Conservation (phyloP, 2,888 invertebrate species). For the Drosophila conformis region DNA sequence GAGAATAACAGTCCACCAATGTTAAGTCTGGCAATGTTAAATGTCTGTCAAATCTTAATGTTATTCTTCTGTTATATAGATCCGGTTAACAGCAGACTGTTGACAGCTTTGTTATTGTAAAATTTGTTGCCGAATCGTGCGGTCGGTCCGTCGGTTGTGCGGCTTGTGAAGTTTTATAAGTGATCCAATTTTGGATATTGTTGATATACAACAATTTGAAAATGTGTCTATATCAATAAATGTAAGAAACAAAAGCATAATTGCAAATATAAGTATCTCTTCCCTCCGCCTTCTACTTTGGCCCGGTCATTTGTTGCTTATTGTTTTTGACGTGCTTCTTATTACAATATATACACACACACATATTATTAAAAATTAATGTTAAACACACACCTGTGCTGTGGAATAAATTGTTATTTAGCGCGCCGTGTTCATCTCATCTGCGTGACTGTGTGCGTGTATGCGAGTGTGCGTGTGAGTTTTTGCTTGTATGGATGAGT, state of each 20-base stretch:
- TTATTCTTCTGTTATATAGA: not conserved
- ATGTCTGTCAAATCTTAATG: conserved; percentile 1
- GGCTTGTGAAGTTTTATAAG: conserved; percentile 39
- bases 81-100: conserved; percentile 31
- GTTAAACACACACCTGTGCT: conserved; percentile 46
- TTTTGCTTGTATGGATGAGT: conserved; percentile 23
- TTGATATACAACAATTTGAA: conserved; percentile 38
- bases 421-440: conserved; percentile 40
- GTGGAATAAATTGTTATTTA: conserved; percentile 41
- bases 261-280: not conserved
- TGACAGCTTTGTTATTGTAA: conserved; percentile 45
- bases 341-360: conserved; percentile 1
- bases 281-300: conserved; percentile 9
- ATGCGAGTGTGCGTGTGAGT: conserved; percentile 23
- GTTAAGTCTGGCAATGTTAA: conserved; percentile 1
- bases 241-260: conserved; percentile 43
- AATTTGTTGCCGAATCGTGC: conserved; percentile 44
- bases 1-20: conserved; percentile 3
- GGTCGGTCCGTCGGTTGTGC: conserved; percentile 47
- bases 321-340: conserved; percentile 37
- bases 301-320: conserved; percentile 29
- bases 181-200: conserved; percentile 42
- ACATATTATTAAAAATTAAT: conserved; percentile 20
- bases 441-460: conserved; percentile 13
- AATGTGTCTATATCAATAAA: conserved; percentile 39